Percentiles rank a stretch among this genome's conserved stretches.
Conservation (phyloP, 2,797 vertebrate genomes). For the Sphaeramia orbicularis region DNA sequence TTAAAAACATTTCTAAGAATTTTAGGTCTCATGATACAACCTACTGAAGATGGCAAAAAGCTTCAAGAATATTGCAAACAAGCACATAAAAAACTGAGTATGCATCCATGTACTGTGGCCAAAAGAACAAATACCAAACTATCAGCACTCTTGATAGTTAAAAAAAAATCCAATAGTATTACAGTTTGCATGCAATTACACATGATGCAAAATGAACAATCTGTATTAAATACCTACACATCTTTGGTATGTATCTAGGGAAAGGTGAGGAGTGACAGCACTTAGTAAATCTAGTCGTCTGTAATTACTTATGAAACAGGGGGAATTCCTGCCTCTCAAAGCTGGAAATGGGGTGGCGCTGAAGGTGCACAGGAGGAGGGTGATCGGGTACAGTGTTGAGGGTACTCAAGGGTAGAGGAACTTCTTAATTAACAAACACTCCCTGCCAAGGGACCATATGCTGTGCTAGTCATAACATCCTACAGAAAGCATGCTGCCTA, state of each 20-base stretch:
- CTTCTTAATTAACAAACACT: constrained; percentile 82
- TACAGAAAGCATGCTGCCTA: constrained; percentile 45
- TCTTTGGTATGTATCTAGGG: constrained; percentile 49
- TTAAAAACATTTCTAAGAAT: too few relatives aligned
- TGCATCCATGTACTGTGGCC: background rate
- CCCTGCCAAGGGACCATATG: constrained; percentile 79
- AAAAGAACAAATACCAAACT: constrained; percentile 9
- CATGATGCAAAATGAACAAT: constrained; percentile 10
- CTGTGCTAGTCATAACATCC: constrained; percentile 68
- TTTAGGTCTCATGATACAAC: background rate
- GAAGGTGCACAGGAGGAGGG: constrained; percentile 71
- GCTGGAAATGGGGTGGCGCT: constrained; percentile 56
- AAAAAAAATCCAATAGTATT: too few relatives aligned
- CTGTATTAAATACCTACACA: constrained; percentile 22
- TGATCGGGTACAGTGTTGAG: constrained; percentile 66
- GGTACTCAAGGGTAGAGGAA: constrained; percentile 75
- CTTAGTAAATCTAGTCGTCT: constrained; percentile 70
- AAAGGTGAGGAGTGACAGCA: constrained; percentile 64
- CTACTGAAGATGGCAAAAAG: background rate
- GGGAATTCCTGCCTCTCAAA: constrained; percentile 75
- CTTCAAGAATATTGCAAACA: background rate
- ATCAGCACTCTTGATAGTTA: background rate
- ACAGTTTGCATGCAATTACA: background rate
- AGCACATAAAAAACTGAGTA: background rate
- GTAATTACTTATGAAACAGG: constrained; percentile 77